Base-by-base conservation (phyloP, 2,888 invertebrate genomes). In the Petrolisthes cinctipes region DNA sequence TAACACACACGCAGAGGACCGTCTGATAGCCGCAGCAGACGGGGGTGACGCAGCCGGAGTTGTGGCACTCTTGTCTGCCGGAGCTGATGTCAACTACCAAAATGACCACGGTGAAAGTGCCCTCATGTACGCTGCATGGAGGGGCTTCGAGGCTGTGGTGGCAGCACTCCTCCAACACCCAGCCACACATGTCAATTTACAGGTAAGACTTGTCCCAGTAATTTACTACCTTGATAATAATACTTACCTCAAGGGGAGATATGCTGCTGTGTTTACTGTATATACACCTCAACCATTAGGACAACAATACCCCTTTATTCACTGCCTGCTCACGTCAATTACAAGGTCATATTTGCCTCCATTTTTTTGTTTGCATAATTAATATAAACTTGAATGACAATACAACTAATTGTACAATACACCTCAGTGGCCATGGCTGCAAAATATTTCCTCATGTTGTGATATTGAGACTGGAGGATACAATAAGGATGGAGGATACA, bases 81-180 rank as follows among this genome's bases (percentile, higher is more conserved):
- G 90, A 1, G 90, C 88, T 7, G 88, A 90, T 51, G 87, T 87
- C 57, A 90, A 90, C 86, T 87, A 83, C 81, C 89, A 87, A 56
- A 89, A 90, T 78, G 86, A 61, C 14, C 83, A 87, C 37, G 90
- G 90, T 14, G 90, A 90, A 80, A 88, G 87, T 51, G 87, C 89
- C 54, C 89, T 90, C 54, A 90, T 89, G 83, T 89, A 90, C 79
- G 87, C 90, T 5, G 75, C 90, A 9, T 89, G 90, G 89, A 75
- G 86, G 23, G 90, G 90, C 0, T 82, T 88, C 51, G 90, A 90
- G 76, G 87, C 90, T 5, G 89, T 89, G 5, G 90, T 89, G 75
- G 89, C 90, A 4, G 56, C 86, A 11, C 57, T 90, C 1, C 86
- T 90, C 56, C 89, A 90, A 53, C 90, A 90, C 57, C 89, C 90